Percentiles rank a stretch among this genome's conserved stretches.
phyloP scores from a whole-genome alignment of 1,140 invertebrate species.

The Drosophila neocordata region DNA sequence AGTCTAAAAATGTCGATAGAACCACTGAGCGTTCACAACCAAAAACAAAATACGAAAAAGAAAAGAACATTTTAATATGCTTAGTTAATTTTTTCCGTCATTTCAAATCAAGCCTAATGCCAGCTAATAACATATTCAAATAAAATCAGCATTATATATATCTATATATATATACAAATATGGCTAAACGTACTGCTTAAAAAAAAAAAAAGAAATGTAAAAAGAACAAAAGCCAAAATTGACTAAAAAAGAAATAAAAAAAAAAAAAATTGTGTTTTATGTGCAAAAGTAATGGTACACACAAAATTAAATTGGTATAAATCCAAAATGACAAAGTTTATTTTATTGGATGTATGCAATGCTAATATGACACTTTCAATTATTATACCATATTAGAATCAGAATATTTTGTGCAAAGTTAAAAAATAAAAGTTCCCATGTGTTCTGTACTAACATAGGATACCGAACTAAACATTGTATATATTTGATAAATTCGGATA shows the following conservation, averaged over 20 bases:
- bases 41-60: constrained; percentile 1
- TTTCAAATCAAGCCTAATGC: constrained; percentile 53
- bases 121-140: constrained; percentile 59
- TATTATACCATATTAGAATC: background rate
- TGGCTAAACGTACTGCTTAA: constrained; percentile 50
- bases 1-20: constrained; percentile 74
- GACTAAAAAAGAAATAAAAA: background rate
- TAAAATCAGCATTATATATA: constrained; percentile 48
- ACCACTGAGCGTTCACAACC: constrained; percentile 65
- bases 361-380: constrained; percentile 5
- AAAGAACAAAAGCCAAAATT: constrained; percentile 8
- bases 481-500: background rate
- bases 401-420: background rate
- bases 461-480: background rate
- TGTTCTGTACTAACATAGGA: background rate
- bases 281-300: background rate
- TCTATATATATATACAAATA: constrained; percentile 10
- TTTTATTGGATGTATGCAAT: background rate
- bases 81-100: constrained; percentile 22
- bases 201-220: constrained; percentile 49
- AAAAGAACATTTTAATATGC: constrained; percentile 11
- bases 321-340: background rate
- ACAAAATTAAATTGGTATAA: background rate
- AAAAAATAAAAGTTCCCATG: background rate
- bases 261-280: background rate